Evolutionary conservation across 1,140 invertebrate species (phyloP).

Genomic region (Drosophila kohkoa): DNA sequence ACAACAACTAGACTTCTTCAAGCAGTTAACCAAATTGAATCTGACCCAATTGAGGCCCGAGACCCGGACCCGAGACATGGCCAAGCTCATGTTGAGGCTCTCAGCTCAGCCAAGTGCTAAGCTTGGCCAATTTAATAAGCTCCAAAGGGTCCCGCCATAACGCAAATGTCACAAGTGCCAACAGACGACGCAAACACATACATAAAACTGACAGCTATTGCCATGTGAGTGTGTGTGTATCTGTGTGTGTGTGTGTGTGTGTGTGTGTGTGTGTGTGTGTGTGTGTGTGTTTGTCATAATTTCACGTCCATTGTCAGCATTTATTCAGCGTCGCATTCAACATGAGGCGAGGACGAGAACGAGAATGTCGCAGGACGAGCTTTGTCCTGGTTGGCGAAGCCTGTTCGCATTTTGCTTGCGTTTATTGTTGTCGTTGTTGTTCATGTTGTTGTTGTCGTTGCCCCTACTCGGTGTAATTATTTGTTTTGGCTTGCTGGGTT

Average conservation of each 20-base stretch:
- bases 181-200: conserved; percentile 37
- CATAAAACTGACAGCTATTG: conserved; percentile 34
- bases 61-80: neutral
- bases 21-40: conserved; percentile 38
- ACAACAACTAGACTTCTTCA: conserved; percentile 8
- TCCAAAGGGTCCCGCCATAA: conserved; percentile 39
- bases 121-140: conserved; percentile 52
- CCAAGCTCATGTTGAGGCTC: conserved; percentile 6
- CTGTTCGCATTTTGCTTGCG: conserved; percentile 34
- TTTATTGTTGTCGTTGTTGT: conserved; percentile 26
- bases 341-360: conserved; percentile 46
- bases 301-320: conserved; percentile 82
- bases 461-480: conserved; percentile 69
- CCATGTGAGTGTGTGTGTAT: conserved; percentile 36
- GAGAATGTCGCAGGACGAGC: conserved; percentile 19
- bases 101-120: conserved; percentile 37
- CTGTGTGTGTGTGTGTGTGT: conserved; percentile 2
- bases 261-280: conserved; percentile 53
- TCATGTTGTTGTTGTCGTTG: conserved; percentile 22
- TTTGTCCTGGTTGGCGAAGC: conserved; percentile 19
- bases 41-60: conserved; percentile 19
- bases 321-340: conserved; percentile 70
- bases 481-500: conserved; percentile 82
- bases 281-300: conserved; percentile 73
- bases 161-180: conserved; percentile 59